Evolutionary conservation across 2,113 vertebrate species (phyloP).

Genomic region (Centropristis striata): DNA sequence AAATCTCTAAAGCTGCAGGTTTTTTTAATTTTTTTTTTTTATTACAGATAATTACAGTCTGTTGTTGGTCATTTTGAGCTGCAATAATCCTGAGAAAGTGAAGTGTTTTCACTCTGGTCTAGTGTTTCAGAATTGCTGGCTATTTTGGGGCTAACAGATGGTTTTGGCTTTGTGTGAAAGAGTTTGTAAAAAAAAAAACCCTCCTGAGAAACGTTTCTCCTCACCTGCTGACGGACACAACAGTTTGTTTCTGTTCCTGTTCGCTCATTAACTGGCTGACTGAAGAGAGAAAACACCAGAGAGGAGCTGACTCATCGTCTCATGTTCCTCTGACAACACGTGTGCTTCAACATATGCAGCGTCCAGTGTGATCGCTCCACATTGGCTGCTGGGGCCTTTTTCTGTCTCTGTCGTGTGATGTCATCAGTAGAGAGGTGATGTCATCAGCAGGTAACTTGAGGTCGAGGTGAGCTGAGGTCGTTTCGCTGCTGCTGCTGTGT

Average conservation of each 20-base stretch:
- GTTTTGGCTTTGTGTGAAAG: background rate
- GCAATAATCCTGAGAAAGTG: too few species aligned
- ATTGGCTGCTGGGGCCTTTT: background rate
- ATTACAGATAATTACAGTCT: too few species aligned
- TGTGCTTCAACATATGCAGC: background rate
- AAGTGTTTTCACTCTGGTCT: background rate
- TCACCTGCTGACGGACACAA: background rate
- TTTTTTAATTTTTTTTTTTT: too few species aligned
- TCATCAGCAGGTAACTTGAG: background rate
- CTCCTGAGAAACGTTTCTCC: background rate
- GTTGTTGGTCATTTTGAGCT: too few species aligned
- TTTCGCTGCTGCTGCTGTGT: background rate
- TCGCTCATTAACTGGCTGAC: background rate
- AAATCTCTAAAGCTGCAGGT: too few species aligned
- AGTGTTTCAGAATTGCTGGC: background rate
- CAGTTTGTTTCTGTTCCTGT: background rate
- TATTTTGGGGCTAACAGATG: background rate
- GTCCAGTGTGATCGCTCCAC: constrained; percentile 50
- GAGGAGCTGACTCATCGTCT: constrained; percentile 13
- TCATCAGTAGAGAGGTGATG: background rate
- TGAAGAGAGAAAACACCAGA: background rate
- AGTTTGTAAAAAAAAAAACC: background rate
- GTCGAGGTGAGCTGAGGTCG: background rate
- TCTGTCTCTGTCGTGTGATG: background rate
- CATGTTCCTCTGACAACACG: background rate